phyloP scores from a whole-genome alignment of 2,113 vertebrate genomes.

The Corynorhinus townsendii region DNA sequence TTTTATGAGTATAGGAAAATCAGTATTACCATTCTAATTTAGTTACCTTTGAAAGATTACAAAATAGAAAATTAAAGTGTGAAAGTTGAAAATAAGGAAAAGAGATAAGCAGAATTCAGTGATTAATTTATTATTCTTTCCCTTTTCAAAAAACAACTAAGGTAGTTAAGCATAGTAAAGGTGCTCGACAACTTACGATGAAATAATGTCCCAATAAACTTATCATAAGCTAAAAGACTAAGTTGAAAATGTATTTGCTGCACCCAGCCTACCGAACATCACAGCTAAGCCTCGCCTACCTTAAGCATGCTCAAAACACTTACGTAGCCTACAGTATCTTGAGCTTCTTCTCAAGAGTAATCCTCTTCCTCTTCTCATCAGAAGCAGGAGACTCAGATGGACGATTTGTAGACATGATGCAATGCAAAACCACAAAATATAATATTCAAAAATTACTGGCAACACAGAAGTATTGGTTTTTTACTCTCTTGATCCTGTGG shows the following conservation, averaged over 20 bases:
- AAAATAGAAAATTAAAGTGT: neutral
- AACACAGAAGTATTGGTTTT: neutral
- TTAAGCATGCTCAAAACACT: neutral
- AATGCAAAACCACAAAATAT: neutral
- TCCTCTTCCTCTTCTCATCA: neutral
- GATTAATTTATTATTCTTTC: neutral
- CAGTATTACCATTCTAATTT: neutral
- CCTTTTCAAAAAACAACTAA: neutral
- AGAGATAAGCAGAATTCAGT: neutral
- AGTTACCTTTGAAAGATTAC: neutral
- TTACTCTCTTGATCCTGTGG: neutral
- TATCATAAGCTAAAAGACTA: neutral
- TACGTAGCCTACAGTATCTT: neutral
- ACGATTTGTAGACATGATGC: neutral
- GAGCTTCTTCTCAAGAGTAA: neutral
- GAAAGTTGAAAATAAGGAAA: neutral
- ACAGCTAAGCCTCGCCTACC: neutral
- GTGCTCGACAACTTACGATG: neutral
- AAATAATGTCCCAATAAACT: neutral
- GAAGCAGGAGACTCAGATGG: neutral
- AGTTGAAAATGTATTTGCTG: neutral
- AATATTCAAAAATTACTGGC: neutral
- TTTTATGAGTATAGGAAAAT: slow-evolving; percentile 7
- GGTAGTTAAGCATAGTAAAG: neutral
- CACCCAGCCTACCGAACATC: neutral